Conservation (phyloP, 2,888 invertebrate species). For the Papilio elwesi region DNA sequence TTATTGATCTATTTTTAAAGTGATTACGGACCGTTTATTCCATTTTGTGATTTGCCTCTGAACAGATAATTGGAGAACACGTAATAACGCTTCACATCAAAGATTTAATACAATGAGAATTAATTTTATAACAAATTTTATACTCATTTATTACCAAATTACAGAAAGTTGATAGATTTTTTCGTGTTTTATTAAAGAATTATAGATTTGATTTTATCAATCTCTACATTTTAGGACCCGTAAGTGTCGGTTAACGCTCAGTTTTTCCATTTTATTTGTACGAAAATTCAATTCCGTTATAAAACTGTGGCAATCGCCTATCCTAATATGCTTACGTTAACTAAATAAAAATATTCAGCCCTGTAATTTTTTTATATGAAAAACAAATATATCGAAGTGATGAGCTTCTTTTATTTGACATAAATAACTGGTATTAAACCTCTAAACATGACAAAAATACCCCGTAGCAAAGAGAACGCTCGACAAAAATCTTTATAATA, state of each 20-base stretch:
- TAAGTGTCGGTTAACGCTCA: too few relatives aligned
- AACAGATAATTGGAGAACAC: constrained; percentile 54
- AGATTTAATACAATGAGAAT: too few relatives aligned
- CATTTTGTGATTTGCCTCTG: constrained; percentile 54
- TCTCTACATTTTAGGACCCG: too few relatives aligned
- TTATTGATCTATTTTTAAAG: constrained; percentile 70
- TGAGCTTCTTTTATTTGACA: constrained; percentile 21
- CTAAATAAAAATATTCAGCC: background rate
- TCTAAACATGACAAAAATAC: constrained; percentile 35
- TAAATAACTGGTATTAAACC: constrained; percentile 36
- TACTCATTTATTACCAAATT: too few relatives aligned
- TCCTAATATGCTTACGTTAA: too few relatives aligned
- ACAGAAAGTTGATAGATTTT: too few relatives aligned
- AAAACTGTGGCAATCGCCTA: too few relatives aligned
- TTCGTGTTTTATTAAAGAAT: too few relatives aligned
- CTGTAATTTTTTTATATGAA: constrained; percentile 56
- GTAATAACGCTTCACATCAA: constrained; percentile 56
- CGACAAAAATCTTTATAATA: constrained; percentile 44
- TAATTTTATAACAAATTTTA: too few relatives aligned
- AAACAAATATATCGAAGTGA: constrained; percentile 62
- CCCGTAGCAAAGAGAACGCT: constrained; percentile 31
- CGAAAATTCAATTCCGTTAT: too few relatives aligned
- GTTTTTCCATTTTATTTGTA: too few relatives aligned
- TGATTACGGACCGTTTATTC: constrained; percentile 68
- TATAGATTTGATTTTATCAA: too few relatives aligned